These are phyloP conservation scores for Paralichthys olivaceus DNA, from an alignment of 2,113 vertebrate genomes.

Conservation along the genomic window DNA sequence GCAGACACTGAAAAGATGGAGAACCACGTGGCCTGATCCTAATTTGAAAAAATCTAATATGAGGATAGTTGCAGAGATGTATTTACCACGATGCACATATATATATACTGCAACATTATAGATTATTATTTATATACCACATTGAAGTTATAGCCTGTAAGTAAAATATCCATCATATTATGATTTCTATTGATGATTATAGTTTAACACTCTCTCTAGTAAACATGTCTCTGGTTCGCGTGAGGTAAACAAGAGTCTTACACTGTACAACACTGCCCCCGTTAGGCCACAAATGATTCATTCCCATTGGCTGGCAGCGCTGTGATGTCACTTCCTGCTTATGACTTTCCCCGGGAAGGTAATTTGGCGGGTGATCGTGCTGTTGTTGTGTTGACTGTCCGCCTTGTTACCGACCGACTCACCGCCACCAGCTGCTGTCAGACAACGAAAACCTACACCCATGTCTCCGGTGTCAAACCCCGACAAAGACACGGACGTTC, in stretches of 20 bases:
- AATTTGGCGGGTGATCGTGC: constrained; percentile 78
- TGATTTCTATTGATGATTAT: not conserved
- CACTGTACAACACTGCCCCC: constrained; percentile 38
- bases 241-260: not conserved
- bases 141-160: not conserved
- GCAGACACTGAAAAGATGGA: not conserved
- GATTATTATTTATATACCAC: not conserved
- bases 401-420: not conserved
- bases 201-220: not conserved
- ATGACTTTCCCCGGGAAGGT: constrained; percentile 83
- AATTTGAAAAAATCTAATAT: not conserved
- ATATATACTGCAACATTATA: not conserved
- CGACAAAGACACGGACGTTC: constrained; percentile 76
- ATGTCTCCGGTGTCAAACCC: constrained; percentile 82
- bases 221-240: not conserved
- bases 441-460: not conserved
- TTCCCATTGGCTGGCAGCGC: constrained; percentile 33
- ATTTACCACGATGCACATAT: not conserved
- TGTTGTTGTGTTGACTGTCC: constrained; percentile 64
- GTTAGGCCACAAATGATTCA: fast-evolving
- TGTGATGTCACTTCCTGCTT: constrained; percentile 73
- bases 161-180: not conserved
- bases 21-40: not conserved
- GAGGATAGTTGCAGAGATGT: not conserved
- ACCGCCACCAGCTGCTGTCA: constrained; percentile 5